Base-by-base conservation (phyloP, 2,888 invertebrate species). In the Portevinia maculata region DNA sequence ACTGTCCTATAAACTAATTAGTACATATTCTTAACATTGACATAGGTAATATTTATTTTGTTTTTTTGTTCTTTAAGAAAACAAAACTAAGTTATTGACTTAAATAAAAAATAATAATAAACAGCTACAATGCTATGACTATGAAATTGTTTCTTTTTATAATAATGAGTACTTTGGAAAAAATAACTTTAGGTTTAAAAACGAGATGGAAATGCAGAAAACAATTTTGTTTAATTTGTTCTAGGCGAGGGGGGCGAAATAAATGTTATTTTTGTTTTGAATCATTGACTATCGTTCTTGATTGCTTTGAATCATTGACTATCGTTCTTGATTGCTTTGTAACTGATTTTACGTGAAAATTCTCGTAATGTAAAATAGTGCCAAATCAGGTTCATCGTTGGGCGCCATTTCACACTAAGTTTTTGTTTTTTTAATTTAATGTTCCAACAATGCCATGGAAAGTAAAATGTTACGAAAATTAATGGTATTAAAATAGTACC, bases 41-140 rank as follows among this genome's bases (percentile, higher is more conserved):
- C 55, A 30, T 44, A 32, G 2, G 6, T 8, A 8, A 32, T 64
- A 11, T 9, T 46, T 19, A 15, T 19, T 53, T 50, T 19, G 19
- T 9, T 48, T 64, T 67, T 34, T 53, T 55, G 53, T 9, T 60
- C 19, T 53, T 55, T 67, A n/a, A 30, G 30, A 62, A 69, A 74
- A 79, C 55, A 48, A 41, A 30, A 55, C 69, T 50, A 79, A 74
- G 48, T 39, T 30, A 21, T 39, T 30, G n/a, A n/a, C n/a, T n/a
- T n/a, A n/a, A 60, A 19, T 15, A 32, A 67, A 46, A 37, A 15
- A 37, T 17, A 48, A 48, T 57, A 60, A 19, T 71, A 81, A 75
- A 65, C 70, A 70, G 75, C 81, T 81, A 81, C 75, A 70, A 65
- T 24, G 39, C 81, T 81, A 81, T 81, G 81, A 76, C 75, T 81